Base-by-base conservation (phyloP, 1,140 invertebrate species). In the Campodea augens region DNA sequence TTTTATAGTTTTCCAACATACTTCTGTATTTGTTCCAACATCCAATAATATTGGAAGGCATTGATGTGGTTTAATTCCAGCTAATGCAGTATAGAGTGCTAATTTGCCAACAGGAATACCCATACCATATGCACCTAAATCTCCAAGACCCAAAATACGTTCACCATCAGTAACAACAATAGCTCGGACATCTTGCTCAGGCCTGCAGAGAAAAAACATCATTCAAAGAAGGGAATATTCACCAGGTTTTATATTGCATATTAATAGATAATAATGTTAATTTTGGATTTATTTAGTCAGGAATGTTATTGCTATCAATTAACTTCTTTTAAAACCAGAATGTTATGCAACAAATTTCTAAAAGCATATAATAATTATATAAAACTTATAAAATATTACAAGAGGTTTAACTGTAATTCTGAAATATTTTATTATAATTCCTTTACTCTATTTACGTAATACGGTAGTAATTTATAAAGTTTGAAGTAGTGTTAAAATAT, bases 151-250 rank as follows among this genome's bases (percentile, higher is more conserved):
- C 47, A 97, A 65, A 54, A 97, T 95, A 25, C 91, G 66, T 54
- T 96, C 91, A 7, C 91, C 91, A 57, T 97, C 91, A 0, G 91
- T 96, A 4, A 96, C 88, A 32, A 88, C 85, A 56, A 95, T 88
- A 2, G 88, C 90, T 53, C 89, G 69, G 0, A 98, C 84, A 57
- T 91, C 79, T 39, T 79, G 71, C 64, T 93, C 87, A 0, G 91
- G 91, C 87, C 87, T 91, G 59, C 15, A 10, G 7, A 15, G 27
- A 32, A 10, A 32, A 10, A 10, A 32, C 27, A 15, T 10, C 7
- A 7, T 10, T 15, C 15, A 32, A 32, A 10, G 7, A 32, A 32
- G 7, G 15, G 27, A 7, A 32, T 10, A 32, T 32, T 32, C 15
- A 32, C 27, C 7, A 32, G 27, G 15, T 10, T 10, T 32, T 15